These are phyloP conservation scores for Cossypha caffra DNA, from an alignment of 2,797 vertebrate genomes.

Conservation along the genomic window DNA sequence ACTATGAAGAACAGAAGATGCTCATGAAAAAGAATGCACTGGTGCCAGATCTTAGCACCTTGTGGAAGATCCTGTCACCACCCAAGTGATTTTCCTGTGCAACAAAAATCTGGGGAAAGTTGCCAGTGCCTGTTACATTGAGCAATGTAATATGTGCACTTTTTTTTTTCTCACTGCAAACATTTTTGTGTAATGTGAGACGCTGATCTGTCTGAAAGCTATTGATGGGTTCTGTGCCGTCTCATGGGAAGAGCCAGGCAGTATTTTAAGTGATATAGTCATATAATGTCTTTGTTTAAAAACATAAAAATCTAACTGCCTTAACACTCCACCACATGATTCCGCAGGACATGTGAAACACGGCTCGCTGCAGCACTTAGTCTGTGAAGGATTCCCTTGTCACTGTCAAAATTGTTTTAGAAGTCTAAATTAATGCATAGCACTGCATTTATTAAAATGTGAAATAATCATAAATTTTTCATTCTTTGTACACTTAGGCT, in stretches of 20 bases:
- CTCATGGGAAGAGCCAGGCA: not conserved
- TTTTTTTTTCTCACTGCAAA: not conserved
- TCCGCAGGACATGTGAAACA: conserved; percentile 42
- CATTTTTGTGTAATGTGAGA: not conserved
- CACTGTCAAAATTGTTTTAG: conserved; percentile 80
- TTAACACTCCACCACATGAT: conserved; percentile 3
- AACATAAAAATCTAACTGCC: conserved; percentile 52
- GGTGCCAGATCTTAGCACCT: conserved; percentile 29
- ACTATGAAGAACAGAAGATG: not conserved
- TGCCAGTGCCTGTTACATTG: not conserved
- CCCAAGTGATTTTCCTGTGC: not conserved
- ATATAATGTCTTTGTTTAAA: conserved; percentile 65
- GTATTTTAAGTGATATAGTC: conserved; percentile 47
- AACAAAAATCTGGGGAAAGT: conserved; percentile 28
- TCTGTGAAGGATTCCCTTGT: conserved; percentile 73
- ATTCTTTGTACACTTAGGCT: conserved; percentile 90
- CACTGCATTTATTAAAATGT: conserved; percentile 89
- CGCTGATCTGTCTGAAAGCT: not conserved
- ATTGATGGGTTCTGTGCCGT: not conserved
- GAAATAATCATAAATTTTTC: conserved; percentile 92
- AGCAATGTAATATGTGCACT: not conserved
- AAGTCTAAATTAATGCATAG: conserved; percentile 90
- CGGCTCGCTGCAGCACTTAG: conserved; percentile 20
- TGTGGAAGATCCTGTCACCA: conserved; percentile 39
- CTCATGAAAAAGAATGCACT: not conserved